phyloP scores from a whole-genome alignment of 1,140 invertebrate species.

The Sycobia sp. region DNA sequence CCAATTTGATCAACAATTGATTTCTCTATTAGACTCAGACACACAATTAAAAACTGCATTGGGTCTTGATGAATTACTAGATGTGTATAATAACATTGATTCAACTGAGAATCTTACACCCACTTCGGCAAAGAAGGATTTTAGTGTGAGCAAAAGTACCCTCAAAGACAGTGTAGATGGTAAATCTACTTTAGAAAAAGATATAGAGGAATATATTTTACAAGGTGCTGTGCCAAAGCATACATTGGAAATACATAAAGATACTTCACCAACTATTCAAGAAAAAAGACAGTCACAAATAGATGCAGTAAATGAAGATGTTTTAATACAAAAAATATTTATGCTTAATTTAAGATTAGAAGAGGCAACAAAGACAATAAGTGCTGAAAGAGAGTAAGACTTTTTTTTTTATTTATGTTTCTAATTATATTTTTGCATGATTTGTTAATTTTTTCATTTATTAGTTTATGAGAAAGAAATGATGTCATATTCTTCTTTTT shows the following conservation, averaged over 20 bases:
- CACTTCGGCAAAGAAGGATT: slow-evolving; percentile 34
- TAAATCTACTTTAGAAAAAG: slow-evolving; percentile 52
- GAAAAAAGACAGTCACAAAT: slow-evolving; percentile 42
- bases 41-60: slow-evolving; percentile 52
- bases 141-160: slow-evolving; percentile 38
- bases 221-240: slow-evolving; percentile 70
- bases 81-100: slow-evolving; percentile 54
- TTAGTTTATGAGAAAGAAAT: too few relatives aligned
- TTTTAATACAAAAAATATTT: slow-evolving; percentile 69
- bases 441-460: not conserved
- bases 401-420: not conserved
- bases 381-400: slow-evolving; percentile 74
- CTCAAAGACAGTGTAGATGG: slow-evolving; percentile 35
- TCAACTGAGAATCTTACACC: slow-evolving; percentile 34
- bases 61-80: slow-evolving; percentile 52
- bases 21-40: slow-evolving; percentile 55
- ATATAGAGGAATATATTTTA: slow-evolving; percentile 69
- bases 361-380: slow-evolving; percentile 76
- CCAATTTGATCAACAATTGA: slow-evolving; percentile 64
- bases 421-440: not conserved
- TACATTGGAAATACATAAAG: slow-evolving; percentile 60
- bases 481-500: too few relatives aligned
- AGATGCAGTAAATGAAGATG: slow-evolving; percentile 66
- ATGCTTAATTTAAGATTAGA: slow-evolving; percentile 75
- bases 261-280: slow-evolving; percentile 40